Conservation (phyloP, 2,797 vertebrate species). For the Megaceryle alcyon region DNA sequence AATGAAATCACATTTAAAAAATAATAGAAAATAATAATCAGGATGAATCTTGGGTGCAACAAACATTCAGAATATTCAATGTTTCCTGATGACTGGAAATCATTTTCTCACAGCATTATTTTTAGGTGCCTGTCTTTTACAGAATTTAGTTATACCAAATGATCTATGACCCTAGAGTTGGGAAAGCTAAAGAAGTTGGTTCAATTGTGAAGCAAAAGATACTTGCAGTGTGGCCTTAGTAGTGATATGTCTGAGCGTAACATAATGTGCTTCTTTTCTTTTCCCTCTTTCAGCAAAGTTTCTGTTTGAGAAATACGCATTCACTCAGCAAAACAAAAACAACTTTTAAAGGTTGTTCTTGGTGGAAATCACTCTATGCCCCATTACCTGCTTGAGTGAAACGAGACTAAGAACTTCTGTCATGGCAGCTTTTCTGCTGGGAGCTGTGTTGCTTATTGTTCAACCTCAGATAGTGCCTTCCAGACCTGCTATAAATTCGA, state of each 20-base stretch:
- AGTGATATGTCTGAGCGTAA: not conserved
- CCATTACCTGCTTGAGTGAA: constrained; percentile 82
- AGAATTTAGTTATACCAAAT: not conserved
- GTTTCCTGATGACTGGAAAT: not conserved
- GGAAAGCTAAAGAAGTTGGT: not conserved
- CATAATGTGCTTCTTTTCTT: constrained; percentile 39
- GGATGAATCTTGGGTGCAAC: not conserved
- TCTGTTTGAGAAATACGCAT: not conserved
- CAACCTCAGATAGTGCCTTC: constrained; percentile 85
- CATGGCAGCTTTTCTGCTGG: constrained; percentile 89
- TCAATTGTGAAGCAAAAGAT: not conserved
- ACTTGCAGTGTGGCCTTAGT: not conserved
- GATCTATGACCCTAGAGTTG: not conserved
- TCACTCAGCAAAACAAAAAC: constrained; percentile 26
- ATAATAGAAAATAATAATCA: not conserved
- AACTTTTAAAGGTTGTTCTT: constrained; percentile 62
- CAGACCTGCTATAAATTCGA: constrained; percentile 68
- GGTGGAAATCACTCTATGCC: constrained; percentile 77
- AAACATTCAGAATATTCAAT: not conserved
- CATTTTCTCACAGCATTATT: not conserved
- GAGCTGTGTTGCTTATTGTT: constrained; percentile 86
- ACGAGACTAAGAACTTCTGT: constrained; percentile 82
- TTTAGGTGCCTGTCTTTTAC: not conserved
- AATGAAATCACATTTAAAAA: constrained; percentile 1
- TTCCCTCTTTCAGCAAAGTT: constrained; percentile 58